Percentiles rank a stretch among this genome's conserved stretches.
Conservation (phyloP, 2,888 invertebrate species). For the Pogonocherus hispidulus region DNA sequence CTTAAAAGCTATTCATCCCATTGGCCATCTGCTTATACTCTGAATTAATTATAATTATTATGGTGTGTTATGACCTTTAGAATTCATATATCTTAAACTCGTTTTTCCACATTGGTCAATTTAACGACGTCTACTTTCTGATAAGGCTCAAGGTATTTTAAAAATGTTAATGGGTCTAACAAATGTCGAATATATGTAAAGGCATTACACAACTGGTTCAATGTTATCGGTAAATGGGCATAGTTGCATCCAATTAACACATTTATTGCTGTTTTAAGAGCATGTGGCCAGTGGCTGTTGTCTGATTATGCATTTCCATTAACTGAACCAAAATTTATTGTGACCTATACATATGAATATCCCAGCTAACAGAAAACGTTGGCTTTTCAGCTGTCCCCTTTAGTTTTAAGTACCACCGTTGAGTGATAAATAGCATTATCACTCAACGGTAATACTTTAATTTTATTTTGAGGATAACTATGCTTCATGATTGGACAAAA, state of each 20-base stretch:
- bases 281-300: too few species aligned
- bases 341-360: too few species aligned
- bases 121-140: neutral
- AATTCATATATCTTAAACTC: neutral
- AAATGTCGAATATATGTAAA: conserved; percentile 4
- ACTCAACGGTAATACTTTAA: too few species aligned
- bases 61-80: neutral
- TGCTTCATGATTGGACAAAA: too few species aligned
- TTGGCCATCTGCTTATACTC: neutral
- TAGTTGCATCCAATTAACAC: neutral
- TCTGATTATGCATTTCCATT: neutral
- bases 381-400: too few species aligned
- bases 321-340: too few species aligned
- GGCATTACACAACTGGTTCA: conserved; percentile 5
- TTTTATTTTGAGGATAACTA: too few species aligned
- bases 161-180: conserved; percentile 14
- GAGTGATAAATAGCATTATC: too few species aligned
- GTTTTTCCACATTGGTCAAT: conserved; percentile 1
- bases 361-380: too few species aligned
- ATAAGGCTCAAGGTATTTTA: conserved; percentile 14
- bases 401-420: too few species aligned
- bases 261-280: too few species aligned
- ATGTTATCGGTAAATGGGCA: neutral
- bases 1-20: neutral
- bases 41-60: neutral